Percentiles rank a stretch among this genome's conserved stretches.
phyloP scores from a whole-genome alignment of 2,797 vertebrate genomes.

The Gadopsis bispinosus region DNA sequence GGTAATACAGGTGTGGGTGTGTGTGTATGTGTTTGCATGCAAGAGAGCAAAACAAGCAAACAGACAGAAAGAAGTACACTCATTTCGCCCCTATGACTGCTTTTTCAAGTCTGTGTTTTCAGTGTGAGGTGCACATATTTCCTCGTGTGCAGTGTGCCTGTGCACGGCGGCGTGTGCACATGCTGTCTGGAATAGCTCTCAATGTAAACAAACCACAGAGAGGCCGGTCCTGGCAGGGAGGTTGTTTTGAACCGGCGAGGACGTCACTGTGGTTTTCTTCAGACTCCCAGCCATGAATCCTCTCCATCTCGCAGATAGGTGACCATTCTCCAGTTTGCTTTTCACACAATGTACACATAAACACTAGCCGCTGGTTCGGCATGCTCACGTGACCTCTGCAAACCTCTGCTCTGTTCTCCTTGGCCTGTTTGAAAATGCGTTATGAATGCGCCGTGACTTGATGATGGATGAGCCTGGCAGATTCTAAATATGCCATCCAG shows the following conservation, averaged over 20 bases:
- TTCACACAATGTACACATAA: constrained; percentile 64
- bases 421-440: constrained; percentile 22
- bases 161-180: constrained; percentile 37
- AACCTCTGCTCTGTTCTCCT: constrained; percentile 27
- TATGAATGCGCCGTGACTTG: constrained; percentile 48
- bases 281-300: constrained; percentile 45
- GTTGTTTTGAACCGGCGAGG: constrained; percentile 68
- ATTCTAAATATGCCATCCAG: constrained; percentile 75
- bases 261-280: constrained; percentile 75
- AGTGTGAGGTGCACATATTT: constrained; percentile 32
- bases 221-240: constrained; percentile 56
- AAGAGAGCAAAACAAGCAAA: constrained; percentile 28
- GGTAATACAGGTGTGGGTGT: constrained; percentile 62
- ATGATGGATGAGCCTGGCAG: constrained; percentile 74
- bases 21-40: constrained; percentile 39
- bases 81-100: constrained; percentile 10
- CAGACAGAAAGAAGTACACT: constrained; percentile 19
- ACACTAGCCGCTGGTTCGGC: constrained; percentile 55
- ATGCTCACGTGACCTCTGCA: constrained; percentile 20
- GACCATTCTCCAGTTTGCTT: constrained; percentile 68
- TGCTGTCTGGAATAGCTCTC: constrained; percentile 73
- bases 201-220: constrained; percentile 80
- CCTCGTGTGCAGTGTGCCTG: constrained; percentile 36
- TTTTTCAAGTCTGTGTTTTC: constrained; percentile 42
- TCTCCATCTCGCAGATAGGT: constrained; percentile 69